phyloP scores from a whole-genome alignment of 2,113 vertebrate species.

The Lasiurus borealis region DNA sequence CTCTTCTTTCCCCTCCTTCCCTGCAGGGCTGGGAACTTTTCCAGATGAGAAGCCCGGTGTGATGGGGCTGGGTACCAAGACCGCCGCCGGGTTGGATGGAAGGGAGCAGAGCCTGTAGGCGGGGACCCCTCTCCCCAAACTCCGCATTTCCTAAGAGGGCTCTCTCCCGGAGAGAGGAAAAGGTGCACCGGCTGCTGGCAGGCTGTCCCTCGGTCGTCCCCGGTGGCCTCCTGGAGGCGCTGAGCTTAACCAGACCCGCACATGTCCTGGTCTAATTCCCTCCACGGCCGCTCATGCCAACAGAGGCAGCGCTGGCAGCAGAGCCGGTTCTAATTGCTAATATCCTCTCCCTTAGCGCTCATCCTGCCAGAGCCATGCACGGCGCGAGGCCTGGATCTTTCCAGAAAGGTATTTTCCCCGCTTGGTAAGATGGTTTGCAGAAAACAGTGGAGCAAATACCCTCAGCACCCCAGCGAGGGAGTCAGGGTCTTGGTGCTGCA shows the following conservation, averaged over 20 bases:
- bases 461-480: background rate
- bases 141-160: slow-evolving; percentile 20
- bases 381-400: slow-evolving; percentile 51
- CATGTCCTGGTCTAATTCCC: slow-evolving; percentile 69
- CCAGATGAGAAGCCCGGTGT: background rate
- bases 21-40: background rate
- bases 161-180: background rate
- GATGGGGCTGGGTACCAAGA: background rate
- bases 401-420: slow-evolving; percentile 41
- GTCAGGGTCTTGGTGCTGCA: background rate
- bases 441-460: slow-evolving; percentile 48
- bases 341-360: slow-evolving; percentile 55
- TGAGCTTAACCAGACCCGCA: slow-evolving; percentile 77
- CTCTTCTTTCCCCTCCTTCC: background rate
- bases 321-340: slow-evolving; percentile 71
- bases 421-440: slow-evolving; percentile 62
- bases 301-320: slow-evolving; percentile 71
- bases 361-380: slow-evolving; percentile 75
- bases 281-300: slow-evolving; percentile 72
- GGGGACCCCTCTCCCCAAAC: background rate
- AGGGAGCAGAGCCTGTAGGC: background rate
- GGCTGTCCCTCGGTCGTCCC: background rate
- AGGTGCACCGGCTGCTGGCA: background rate
- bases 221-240: background rate
- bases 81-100: background rate